Percentiles rank a stretch among this genome's conserved stretches.
Conservation (phyloP, 2,797 vertebrate genomes). For the Characodon lateralis region DNA sequence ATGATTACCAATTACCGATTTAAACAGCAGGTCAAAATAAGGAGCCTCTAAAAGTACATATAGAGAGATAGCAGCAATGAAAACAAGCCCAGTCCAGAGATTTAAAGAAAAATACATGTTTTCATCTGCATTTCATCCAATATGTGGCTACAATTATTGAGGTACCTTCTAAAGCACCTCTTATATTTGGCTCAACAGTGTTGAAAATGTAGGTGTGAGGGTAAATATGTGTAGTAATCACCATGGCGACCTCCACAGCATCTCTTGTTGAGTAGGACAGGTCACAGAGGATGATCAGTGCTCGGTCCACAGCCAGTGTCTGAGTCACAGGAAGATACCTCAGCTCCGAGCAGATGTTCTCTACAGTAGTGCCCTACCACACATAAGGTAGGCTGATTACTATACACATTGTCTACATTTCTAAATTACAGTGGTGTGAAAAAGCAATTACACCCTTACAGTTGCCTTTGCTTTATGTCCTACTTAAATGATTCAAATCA, state of each 20-base stretch:
- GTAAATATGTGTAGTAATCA: conserved; percentile 71
- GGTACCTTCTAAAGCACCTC: not conserved
- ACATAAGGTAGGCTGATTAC: conserved; percentile 13
- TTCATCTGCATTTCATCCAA: too few species aligned
- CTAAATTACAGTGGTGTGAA: not conserved
- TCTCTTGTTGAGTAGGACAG: conserved; percentile 83
- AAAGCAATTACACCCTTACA: not conserved
- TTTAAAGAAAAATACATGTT: too few species aligned
- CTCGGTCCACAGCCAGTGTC: conserved; percentile 85
- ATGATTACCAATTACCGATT: not conserved
- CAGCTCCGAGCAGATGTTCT: conserved; percentile 92
- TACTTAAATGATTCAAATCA: too few species aligned
- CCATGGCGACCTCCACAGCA: conserved; percentile 92
- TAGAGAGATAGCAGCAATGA: not conserved
- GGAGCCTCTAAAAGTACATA: not conserved
- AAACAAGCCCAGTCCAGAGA: too few species aligned
- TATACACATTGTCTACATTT: not conserved
- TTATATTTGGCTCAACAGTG: not conserved
- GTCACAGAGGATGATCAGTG: conserved; percentile 90
- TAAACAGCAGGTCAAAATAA: not conserved
- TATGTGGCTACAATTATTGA: not conserved
- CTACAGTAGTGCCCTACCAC: conserved; percentile 90
- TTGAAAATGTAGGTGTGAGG: not conserved
- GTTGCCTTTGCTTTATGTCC: not conserved
- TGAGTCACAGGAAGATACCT: conserved; percentile 88